Percentiles rank a stretch among this genome's conserved stretches.
Evolutionary conservation across 2,113 vertebrate genomes (phyloP).

Genomic region (Anseranas semipalmata): DNA sequence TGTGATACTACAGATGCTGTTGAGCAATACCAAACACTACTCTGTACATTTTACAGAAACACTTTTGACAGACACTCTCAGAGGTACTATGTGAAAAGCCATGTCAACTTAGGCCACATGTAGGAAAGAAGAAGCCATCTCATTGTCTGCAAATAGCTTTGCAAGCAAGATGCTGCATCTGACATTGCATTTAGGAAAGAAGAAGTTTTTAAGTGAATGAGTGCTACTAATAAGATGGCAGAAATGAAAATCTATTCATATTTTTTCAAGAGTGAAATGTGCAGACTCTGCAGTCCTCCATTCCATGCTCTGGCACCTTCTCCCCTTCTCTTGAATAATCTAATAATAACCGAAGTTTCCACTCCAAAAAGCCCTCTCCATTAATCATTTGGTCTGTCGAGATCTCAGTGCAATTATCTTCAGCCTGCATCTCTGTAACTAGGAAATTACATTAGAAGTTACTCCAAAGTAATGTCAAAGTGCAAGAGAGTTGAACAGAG

Average conservation of each 20-base stretch:
- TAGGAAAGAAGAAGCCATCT: not conserved
- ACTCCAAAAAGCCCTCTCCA: constrained; percentile 52
- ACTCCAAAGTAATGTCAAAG: constrained; percentile 7
- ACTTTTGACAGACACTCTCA: not conserved
- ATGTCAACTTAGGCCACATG: not conserved
- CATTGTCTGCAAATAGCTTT: not conserved
- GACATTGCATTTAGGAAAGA: not conserved
- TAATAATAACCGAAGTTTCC: constrained; percentile 51
- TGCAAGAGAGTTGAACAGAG: not conserved
- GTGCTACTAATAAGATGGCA: constrained; percentile 14
- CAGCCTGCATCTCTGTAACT: constrained; percentile 21
- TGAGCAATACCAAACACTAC: not conserved
- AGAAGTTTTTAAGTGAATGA: not conserved
- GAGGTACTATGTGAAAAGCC: not conserved
- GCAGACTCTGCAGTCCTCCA: not conserved
- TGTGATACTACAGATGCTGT: not conserved
- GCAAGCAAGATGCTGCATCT: constrained; percentile 6
- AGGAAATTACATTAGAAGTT: constrained; percentile 49
- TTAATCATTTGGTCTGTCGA: constrained; percentile 49
- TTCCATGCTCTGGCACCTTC: not conserved
- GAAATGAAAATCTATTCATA: constrained; percentile 43
- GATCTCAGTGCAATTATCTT: constrained; percentile 51
- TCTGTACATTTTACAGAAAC: not conserved
- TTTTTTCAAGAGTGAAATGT: constrained; percentile 9
- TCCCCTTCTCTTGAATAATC: constrained; percentile 34